phyloP scores from a whole-genome alignment of 2,113 vertebrate genomes.

The Accipiter virgatus region DNA sequence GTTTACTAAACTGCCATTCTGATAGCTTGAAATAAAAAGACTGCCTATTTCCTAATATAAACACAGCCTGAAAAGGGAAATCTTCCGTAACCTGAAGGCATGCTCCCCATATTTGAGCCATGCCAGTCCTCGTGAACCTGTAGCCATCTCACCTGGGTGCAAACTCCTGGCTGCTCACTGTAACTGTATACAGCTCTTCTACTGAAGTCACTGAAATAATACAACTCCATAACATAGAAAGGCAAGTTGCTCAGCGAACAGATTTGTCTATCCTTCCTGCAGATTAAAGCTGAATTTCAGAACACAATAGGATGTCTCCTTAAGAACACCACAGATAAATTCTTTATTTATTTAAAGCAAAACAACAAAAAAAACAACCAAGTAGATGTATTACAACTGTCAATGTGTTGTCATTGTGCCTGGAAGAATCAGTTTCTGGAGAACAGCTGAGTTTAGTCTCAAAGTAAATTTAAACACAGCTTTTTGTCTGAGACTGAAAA shows the following conservation, averaged over 20 bases:
- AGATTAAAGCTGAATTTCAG: not conserved
- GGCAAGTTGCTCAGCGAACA: not conserved
- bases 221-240: not conserved
- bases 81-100: not conserved
- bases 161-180: not conserved
- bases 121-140: not conserved
- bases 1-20: not conserved
- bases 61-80: not conserved
- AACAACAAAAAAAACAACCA: not conserved
- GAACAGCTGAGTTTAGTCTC: not conserved
- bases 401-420: not conserved
- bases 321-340: not conserved
- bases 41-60: not conserved
- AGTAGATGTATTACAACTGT: not conserved
- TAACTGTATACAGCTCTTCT: not conserved
- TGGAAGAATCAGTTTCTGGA: not conserved
- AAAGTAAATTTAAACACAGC: not conserved
- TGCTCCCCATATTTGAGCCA: accelerated
- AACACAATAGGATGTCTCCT: not conserved
- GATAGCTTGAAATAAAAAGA: not conserved
- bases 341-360: not conserved
- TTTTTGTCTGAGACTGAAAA: not conserved
- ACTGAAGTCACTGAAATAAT: not conserved
- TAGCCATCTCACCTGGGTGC: not conserved
- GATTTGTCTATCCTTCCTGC: not conserved